phyloP scores from a whole-genome alignment of 1,140 invertebrate genomes.

The Lysiphlebus fabarum region DNA sequence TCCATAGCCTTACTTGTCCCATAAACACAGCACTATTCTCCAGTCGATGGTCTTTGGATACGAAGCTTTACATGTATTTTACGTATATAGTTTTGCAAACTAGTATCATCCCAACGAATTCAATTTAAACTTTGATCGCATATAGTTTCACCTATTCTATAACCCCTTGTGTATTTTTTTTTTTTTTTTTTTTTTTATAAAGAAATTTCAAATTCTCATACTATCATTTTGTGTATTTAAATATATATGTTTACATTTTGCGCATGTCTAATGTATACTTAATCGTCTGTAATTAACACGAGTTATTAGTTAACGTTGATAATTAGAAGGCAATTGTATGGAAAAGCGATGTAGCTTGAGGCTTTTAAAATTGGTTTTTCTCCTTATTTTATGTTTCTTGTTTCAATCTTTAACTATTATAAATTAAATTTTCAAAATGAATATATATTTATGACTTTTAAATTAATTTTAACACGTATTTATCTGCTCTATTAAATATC shows the following conservation, averaged over 20 bases:
- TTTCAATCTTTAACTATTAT: too few species aligned
- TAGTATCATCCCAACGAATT: constrained; percentile 52
- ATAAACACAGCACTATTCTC: constrained; percentile 50
- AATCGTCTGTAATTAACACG: constrained; percentile 55
- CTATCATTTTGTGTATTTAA: neutral
- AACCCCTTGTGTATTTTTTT: neutral
- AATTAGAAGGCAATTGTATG: constrained; percentile 54
- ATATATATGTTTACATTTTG: constrained; percentile 19
- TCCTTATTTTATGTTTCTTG: neutral
- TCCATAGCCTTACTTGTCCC: constrained; percentile 46
- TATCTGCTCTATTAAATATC: too few species aligned
- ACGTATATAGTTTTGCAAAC: constrained; percentile 48
- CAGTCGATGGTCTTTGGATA: constrained; percentile 54
- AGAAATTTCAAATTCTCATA: constrained; percentile 12
- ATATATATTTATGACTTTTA: too few species aligned
- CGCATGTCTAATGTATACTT: constrained; percentile 45
- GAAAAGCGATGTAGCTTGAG: constrained; percentile 41
- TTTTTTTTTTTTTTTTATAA: neutral
- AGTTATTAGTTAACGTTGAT: constrained; percentile 55
- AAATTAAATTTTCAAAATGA: too few species aligned
- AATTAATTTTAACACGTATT: too few species aligned
- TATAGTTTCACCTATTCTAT: constrained; percentile 4
- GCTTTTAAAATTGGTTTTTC: constrained; percentile 24
- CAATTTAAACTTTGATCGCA: constrained; percentile 53
- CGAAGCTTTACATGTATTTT: constrained; percentile 31